Base-by-base conservation (phyloP, 2,797 vertebrate genomes). In the Tapera naevia region DNA sequence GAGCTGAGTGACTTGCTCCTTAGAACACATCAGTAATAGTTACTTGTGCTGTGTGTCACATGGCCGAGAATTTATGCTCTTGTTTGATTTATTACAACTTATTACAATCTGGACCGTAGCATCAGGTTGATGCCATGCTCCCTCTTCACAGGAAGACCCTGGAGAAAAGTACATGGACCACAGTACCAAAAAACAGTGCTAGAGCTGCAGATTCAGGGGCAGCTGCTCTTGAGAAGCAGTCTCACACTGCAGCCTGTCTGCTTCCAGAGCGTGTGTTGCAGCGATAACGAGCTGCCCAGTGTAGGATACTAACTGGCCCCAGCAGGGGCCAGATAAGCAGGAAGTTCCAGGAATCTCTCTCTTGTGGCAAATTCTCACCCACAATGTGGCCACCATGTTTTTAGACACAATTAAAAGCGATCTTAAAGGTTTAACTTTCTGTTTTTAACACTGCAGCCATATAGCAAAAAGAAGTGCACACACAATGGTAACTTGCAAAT, bases 201-300 rank as follows among this genome's bases (percentile, higher is more conserved):
- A 41, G 35, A 83, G 46, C 56, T 43, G 48, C 28, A 90, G 30
- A 39, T 21, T 66, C 57, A 15, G 46, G 43, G 18, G 60, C 50
- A 57, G 61, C 30, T 58, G 32, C 33, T 73, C 56, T 46, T 76
- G 65, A 69, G 64, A 80, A 87, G 69, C n/a, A 28, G 45, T 13
- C 37, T 61, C 5, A 4, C 30, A 8, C 46, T 14, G 11, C 25
- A 73, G 66, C 56, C 46, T 25, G 12, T 30, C 64, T 53, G 5
- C 74, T 45, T 75, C 43, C 53, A 28, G 16, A 78, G 24, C 18
- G 10, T 0, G 4, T 3, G 6, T 22, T n/a, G 33, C 0, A 1
- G 37, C 9, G 17, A 70, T 45, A 41, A 23, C 8, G n/a, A 60
- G 9, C 62, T 70, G 53, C 53, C 46, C 3, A 1, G 41, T 11